Evolutionary conservation across 2,113 vertebrate genomes (phyloP), one percentile per base, ranked within the genome.

Genomic region (Paratilapia polleni): DNA sequence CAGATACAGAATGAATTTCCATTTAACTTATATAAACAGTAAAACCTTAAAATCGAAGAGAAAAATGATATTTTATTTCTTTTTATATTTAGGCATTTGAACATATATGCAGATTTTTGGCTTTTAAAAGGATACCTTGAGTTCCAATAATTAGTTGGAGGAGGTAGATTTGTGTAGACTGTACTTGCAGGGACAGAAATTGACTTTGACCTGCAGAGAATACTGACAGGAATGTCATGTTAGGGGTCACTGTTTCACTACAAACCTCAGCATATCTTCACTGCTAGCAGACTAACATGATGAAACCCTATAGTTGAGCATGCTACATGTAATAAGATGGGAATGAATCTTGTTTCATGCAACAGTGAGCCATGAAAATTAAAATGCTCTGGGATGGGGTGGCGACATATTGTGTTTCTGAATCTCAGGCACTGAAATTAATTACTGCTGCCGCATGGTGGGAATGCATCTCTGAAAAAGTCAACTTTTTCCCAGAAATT

Each of bases 401-500:
- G 31, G 57, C 13, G 78, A 70, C 63, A 77, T 54, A 22, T 59
- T 74, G 20, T 4, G 54, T 56, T 56, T 68, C 54, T 34, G 54
- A 82, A 64, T 87, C 66, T 74, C 58, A n/a, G 80, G 31, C 77
- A 19, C 3, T 11, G 3, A n/a, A 54, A 79, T 78, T 26, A 85
- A 88, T 85, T 79, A 56, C 66, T 24, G 79, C 64, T 75, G 82
- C 76, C 79, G 79, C 58, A 22, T 31, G 43, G 49, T 15, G 80
- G 36, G 2, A 64, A 59, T 3, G 36, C 5, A 28, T 66, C 70
- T 60, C 60, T 20, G 62, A 54, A 31, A 3, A 74, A 78, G 20
- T 58, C 49, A 73, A 70, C 75, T 52, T 58, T 68, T 28, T 13
- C 63, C 8, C 14, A 68, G 41, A 61, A 79, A 75, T 79, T 10